These are phyloP conservation scores for Sinocyclocheilus rhinocerous DNA, from an alignment of 2,113 vertebrate genomes.

Conservation along the genomic window DNA sequence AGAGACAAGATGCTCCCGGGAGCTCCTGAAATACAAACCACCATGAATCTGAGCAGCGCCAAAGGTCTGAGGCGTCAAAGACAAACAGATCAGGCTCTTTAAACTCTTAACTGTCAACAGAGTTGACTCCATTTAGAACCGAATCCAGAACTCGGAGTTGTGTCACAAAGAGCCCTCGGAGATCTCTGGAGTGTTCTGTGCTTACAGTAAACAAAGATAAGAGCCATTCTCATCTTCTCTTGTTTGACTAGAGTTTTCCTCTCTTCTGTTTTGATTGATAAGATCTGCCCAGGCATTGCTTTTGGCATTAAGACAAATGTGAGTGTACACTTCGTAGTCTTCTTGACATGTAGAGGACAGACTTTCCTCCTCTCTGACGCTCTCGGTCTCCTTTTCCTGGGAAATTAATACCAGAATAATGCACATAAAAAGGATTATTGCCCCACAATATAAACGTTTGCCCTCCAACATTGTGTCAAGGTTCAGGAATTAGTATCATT, in stretches of 20 bases:
- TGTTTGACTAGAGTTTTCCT: constrained; percentile 34
- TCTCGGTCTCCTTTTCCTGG: neutral
- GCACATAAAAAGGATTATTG: constrained; percentile 19
- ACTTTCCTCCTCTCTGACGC: neutral
- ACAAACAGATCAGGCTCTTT: constrained; percentile 40
- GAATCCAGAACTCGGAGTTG: neutral
- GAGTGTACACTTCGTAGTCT: constrained; percentile 29
- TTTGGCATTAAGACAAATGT: constrained; percentile 36
- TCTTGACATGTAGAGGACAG: constrained; percentile 19
- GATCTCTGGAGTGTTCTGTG: neutral
- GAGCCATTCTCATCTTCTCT: constrained; percentile 24
- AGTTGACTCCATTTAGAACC: neutral
- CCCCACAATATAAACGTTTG: neutral
- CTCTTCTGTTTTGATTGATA: constrained; percentile 42
- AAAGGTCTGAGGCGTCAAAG: constrained; percentile 30
- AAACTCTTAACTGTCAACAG: constrained; percentile 42
- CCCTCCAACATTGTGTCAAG: neutral
- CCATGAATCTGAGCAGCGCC: constrained; percentile 8
- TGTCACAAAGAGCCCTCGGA: constrained; percentile 1
- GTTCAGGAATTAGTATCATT: constrained; percentile 27
- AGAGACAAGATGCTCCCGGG: neutral
- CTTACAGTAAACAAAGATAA: constrained; percentile 40
- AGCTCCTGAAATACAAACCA: constrained; percentile 53
- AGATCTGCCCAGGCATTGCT: constrained; percentile 42
- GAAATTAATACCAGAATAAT: constrained; percentile 24